Percentiles rank a stretch among this genome's conserved stretches.
Conservation (phyloP, 1,140 invertebrate genomes). For the Drosophila parvula region DNA sequence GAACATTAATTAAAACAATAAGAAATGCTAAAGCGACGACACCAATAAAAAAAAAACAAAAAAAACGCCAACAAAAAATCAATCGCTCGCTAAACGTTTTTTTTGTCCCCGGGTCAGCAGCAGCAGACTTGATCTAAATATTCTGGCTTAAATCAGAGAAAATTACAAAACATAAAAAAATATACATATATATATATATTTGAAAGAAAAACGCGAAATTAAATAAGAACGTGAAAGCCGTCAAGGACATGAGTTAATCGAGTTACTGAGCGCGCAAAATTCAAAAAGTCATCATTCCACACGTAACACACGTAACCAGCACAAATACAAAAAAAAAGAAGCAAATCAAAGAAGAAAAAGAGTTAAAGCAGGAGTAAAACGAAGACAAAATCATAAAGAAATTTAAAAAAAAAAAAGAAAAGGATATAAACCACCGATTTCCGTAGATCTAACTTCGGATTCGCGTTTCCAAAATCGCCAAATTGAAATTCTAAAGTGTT, state of each 20-base stretch:
- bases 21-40: constrained; percentile 33
- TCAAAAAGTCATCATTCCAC: constrained; percentile 51
- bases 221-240: constrained; percentile 13
- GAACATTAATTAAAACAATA: constrained; percentile 12
- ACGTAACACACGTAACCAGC: constrained; percentile 3
- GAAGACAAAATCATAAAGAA: constrained; percentile 15
- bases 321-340: neutral
- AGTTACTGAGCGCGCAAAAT: constrained; percentile 51
- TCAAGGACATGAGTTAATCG: constrained; percentile 61
- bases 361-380: constrained; percentile 27
- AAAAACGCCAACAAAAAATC: neutral
- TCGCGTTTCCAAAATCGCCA: constrained; percentile 30
- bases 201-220: neutral
- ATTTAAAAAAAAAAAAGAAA: neutral
- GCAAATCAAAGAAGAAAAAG: constrained; percentile 10
- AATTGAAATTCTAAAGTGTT: constrained; percentile 34
- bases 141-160: neutral
- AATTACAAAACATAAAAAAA: neutral
- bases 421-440: constrained; percentile 14
- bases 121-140: constrained; percentile 12
- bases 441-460: neutral
- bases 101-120: constrained; percentile 14
- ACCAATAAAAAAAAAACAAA: constrained; percentile 16
- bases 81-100: constrained; percentile 28
- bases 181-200: no score